Evolutionary conservation across 2,113 vertebrate species (phyloP).

Genomic region (Hydrochoerus hydrochaeris): DNA sequence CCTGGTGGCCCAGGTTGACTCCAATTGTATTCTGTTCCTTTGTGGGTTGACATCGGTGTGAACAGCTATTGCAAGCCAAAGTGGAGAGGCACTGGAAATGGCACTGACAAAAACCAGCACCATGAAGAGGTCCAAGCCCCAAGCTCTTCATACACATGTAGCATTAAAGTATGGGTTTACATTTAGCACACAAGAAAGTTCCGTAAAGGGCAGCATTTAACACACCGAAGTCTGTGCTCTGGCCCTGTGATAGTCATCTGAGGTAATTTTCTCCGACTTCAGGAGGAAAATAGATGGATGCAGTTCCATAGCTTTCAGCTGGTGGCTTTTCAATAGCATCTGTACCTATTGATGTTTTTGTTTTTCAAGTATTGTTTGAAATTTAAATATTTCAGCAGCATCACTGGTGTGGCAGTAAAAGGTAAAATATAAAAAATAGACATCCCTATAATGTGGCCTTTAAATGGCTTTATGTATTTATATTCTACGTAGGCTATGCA

Average conservation of each 20-base stretch:
- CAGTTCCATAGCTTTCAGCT: slow-evolving; percentile 73
- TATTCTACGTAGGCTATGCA: slow-evolving; percentile 62
- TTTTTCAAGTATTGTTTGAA: slow-evolving; percentile 78
- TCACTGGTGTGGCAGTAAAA: slow-evolving; percentile 76
- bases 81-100: background rate
- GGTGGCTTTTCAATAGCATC: slow-evolving; percentile 77
- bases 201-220: background rate
- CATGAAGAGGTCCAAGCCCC: background rate
- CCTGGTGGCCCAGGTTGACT: too few relatives aligned
- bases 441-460: slow-evolving; percentile 77
- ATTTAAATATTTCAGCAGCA: slow-evolving; percentile 75
- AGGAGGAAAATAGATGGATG: slow-evolving; percentile 68
- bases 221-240: background rate
- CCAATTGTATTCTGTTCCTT: background rate
- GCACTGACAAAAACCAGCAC: background rate
- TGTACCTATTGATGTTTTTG: slow-evolving; percentile 65
- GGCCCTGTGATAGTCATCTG: background rate
- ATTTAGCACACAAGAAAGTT: background rate
- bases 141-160: background rate
- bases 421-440: slow-evolving; percentile 80
- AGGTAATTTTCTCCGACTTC: slow-evolving; percentile 49
- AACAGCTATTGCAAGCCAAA: background rate
- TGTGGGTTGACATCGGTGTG: background rate
- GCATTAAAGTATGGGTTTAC: background rate
- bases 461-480: slow-evolving; percentile 76